Percentiles rank a stretch among this genome's conserved stretches.
phyloP scores from a whole-genome alignment of 2,113 vertebrate species.

The Thryonomys swinderianus region DNA sequence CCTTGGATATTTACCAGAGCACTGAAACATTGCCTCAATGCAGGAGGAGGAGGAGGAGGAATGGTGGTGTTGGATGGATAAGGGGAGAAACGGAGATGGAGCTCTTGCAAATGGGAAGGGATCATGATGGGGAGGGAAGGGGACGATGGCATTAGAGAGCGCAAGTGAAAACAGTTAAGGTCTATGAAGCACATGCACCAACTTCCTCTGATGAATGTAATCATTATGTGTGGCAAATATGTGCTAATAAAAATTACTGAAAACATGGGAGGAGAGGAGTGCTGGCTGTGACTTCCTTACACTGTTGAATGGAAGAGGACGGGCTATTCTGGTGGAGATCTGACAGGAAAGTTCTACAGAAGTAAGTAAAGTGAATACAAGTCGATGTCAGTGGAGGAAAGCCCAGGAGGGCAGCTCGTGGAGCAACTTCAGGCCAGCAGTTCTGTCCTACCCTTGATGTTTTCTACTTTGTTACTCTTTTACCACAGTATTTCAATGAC shows the following conservation, averaged over 20 bases:
- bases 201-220: neutral
- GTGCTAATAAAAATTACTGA: neutral
- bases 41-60: neutral
- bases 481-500: neutral
- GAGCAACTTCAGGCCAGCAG: neutral
- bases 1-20: neutral
- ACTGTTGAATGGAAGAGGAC: neutral
- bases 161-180: neutral
- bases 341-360: neutral
- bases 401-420: neutral
- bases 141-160: neutral
- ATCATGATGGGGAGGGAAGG: neutral
- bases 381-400: neutral
- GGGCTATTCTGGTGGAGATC: neutral
- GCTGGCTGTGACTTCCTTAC: neutral
- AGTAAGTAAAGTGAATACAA: neutral
- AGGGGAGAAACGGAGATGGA: neutral
- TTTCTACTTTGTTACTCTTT: slow-evolving; percentile 24
- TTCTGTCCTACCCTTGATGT: neutral
- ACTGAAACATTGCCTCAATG: neutral
- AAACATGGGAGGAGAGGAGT: neutral
- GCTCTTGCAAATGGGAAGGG: too few species aligned
- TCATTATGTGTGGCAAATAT: neutral
- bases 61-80: neutral
- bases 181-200: neutral